Percentiles rank a stretch among this genome's conserved stretches.
phyloP scores from a whole-genome alignment of 2,888 invertebrate species.

The Temnothorax unifasciatus region DNA sequence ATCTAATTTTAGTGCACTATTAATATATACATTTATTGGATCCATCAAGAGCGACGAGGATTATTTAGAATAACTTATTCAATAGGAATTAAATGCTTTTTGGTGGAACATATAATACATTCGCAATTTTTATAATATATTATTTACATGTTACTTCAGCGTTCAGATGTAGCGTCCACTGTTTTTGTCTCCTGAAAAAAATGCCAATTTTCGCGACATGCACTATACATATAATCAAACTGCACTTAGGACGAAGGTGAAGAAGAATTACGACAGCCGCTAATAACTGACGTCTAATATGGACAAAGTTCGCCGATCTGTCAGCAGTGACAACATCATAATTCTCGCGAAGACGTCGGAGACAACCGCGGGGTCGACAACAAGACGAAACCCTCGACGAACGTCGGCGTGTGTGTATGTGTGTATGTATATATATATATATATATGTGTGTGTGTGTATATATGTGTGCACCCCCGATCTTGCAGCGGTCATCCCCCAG shows the following conservation, averaged over 20 bases:
- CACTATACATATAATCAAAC: not conserved
- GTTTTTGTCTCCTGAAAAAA: not conserved
- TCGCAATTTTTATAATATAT: not conserved
- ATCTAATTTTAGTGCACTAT: not conserved
- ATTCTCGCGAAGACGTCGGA: slow-evolving; percentile 39
- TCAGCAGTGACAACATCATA: slow-evolving; percentile 50
- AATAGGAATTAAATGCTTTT: not conserved
- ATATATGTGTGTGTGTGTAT: slow-evolving; percentile 12
- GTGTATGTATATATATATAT: not conserved
- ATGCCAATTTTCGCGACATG: not conserved
- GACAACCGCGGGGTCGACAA: slow-evolving; percentile 49
- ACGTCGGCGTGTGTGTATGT: slow-evolving; percentile 27
- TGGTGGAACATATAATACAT: not conserved
- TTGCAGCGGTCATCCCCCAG: slow-evolving; percentile 62
- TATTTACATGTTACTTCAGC: not conserved
- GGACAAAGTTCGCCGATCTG: slow-evolving; percentile 44
- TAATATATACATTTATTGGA: not conserved
- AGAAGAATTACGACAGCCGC: not conserved
- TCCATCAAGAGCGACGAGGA: not conserved
- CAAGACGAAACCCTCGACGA: slow-evolving; percentile 57
- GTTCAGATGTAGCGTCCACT: not conserved
- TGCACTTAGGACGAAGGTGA: not conserved
- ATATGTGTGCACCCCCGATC: slow-evolving; percentile 47
- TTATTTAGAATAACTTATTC: not conserved
- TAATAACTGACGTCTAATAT: slow-evolving; percentile 33